A percentile compares a stretch with the other conserved stretches of the same genome.
phyloP scores from a whole-genome alignment of 2,888 invertebrate species.

The Priocnemis perturbator region DNA sequence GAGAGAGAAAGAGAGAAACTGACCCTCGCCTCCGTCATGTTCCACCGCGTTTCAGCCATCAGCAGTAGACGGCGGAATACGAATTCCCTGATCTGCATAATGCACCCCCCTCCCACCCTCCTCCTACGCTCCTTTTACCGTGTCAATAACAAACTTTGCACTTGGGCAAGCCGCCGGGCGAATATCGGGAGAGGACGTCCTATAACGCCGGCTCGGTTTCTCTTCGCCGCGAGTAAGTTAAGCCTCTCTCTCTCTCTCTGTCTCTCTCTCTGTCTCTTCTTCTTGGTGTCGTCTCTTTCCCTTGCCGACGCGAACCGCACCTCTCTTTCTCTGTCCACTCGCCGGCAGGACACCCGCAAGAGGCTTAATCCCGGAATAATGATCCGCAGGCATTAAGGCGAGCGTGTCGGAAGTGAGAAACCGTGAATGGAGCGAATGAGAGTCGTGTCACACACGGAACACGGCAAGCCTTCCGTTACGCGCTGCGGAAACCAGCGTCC shows the following conservation, averaged over 20 bases:
- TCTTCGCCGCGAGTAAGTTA: neutral
- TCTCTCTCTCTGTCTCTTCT: neutral
- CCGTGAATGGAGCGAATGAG: slow-evolving; percentile 23
- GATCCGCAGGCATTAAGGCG: slow-evolving; percentile 32
- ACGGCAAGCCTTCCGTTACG: too few species aligned
- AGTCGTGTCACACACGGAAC: too few species aligned
- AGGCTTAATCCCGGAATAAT: slow-evolving; percentile 45
- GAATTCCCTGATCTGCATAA: slow-evolving; percentile 56
- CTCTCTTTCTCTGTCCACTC: neutral
- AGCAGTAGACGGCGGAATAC: slow-evolving; percentile 33
- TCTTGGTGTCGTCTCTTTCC: neutral
- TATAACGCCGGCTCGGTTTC: neutral
- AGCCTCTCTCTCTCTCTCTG: neutral
- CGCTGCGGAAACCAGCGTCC: too few species aligned
- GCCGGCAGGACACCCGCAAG: slow-evolving; percentile 5
- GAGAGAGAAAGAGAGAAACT: slow-evolving; percentile 1
- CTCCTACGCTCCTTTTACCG: slow-evolving; percentile 28
- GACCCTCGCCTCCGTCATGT: neutral
- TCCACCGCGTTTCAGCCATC: neutral
- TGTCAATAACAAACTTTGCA: slow-evolving; percentile 55
- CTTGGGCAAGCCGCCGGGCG: slow-evolving; percentile 25
- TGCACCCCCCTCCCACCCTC: slow-evolving; percentile 17
- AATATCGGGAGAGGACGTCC: neutral
- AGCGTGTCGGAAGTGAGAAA: slow-evolving; percentile 17
- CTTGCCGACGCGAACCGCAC: too few species aligned